Conservation (phyloP, 1,140 invertebrate species). For the Drosophila teissieri region DNA sequence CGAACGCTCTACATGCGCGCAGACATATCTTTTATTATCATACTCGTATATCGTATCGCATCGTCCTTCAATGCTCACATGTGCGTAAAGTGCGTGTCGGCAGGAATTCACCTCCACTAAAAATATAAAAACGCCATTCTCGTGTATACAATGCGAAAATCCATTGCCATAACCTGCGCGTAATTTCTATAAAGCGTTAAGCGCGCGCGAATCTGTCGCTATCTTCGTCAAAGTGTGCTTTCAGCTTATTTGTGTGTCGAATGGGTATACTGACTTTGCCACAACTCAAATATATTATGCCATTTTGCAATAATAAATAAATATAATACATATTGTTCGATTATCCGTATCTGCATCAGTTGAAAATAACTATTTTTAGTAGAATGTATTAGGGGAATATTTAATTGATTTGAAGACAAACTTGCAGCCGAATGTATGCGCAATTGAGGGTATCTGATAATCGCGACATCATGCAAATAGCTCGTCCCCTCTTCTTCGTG, state of each 20-base stretch:
- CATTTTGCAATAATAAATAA: too few species aligned
- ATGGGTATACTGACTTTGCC: conserved; percentile 27
- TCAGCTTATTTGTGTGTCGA: conserved; percentile 25
- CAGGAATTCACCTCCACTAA: conserved; percentile 13
- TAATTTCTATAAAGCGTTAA: conserved; percentile 61
- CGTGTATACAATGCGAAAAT: conserved; percentile 39
- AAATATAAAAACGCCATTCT: conserved; percentile 38
- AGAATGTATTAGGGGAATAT: too few species aligned
- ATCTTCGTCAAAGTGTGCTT: conserved; percentile 6
- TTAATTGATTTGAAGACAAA: background rate
- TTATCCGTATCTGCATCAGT: too few species aligned
- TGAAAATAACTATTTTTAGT: too few species aligned
- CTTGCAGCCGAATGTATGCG: too few species aligned
- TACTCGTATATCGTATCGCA: conserved; percentile 1
- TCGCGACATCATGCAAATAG: conserved; percentile 20
- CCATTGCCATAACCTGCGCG: conserved; percentile 54
- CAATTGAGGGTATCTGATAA: conserved; percentile 18
- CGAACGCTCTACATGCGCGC: background rate
- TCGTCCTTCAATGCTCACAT: conserved; percentile 56
- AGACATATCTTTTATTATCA: conserved; percentile 42
- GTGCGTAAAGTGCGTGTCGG: conserved; percentile 60
- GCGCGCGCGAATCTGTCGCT: conserved; percentile 41
- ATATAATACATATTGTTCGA: too few species aligned
- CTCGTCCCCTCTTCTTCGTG: conserved; percentile 9
- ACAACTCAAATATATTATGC: background rate